A percentile compares a stretch with the other conserved stretches of the same genome.
Conservation (phyloP, 2,888 invertebrate species). For the Ptilodon capucinus region DNA sequence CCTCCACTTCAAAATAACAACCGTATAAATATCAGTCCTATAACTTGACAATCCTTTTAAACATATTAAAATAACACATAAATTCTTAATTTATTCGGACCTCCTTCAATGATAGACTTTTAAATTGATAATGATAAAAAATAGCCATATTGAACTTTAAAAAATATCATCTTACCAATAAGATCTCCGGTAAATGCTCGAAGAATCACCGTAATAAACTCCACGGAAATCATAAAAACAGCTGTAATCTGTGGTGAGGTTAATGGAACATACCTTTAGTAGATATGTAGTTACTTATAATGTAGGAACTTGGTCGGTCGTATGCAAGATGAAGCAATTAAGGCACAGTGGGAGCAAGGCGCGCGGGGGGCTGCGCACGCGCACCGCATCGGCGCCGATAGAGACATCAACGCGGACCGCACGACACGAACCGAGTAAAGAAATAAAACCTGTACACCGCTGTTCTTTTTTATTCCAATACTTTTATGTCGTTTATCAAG, state of each 20-base stretch:
- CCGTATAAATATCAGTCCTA: not conserved
- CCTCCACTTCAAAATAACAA: not conserved
- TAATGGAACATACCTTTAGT: constrained; percentile 54
- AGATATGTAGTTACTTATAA: constrained; percentile 48
- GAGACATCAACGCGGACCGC: constrained; percentile 73
- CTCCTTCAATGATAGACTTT: not conserved
- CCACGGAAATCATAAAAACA: constrained; percentile 46
- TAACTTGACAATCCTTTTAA: not conserved
- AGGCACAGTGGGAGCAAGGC: constrained; percentile 62
- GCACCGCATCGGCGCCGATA: constrained; percentile 71
- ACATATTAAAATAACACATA: not conserved
- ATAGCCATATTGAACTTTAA: not conserved
- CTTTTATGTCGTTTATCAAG: not conserved
- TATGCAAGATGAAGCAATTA: constrained; percentile 81
- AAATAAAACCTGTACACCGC: not conserved
- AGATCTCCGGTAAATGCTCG: not conserved
- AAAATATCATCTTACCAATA: not conserved
- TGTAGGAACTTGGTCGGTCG: constrained; percentile 66
- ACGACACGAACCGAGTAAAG: constrained; percentile 32
- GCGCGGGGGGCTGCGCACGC: constrained; percentile 64
- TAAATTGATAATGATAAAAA: not conserved
- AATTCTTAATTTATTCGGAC: not conserved
- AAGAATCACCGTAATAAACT: constrained; percentile 11
- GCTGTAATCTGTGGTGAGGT: constrained; percentile 55
- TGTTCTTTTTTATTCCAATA: not conserved